These are phyloP conservation scores for Solea senegalensis DNA, from an alignment of 2,113 vertebrate species.

Conservation along the genomic window DNA sequence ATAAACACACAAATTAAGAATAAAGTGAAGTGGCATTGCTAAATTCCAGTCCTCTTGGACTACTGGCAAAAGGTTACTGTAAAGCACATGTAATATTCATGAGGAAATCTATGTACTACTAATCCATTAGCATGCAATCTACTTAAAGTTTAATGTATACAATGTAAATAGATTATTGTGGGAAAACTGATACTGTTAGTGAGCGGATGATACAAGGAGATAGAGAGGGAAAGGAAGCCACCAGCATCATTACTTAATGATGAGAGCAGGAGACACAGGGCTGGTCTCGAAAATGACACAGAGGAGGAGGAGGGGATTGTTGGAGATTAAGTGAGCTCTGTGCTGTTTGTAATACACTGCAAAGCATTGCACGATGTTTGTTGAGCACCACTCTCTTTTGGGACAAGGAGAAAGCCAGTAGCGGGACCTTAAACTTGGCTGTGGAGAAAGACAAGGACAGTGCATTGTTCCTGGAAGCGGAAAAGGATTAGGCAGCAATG, in stretches of 20 bases:
- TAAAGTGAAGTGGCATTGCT: background rate
- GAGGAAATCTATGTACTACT: conserved; percentile 26
- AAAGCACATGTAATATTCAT: conserved; percentile 52
- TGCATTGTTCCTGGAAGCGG: conserved; percentile 44
- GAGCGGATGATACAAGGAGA: conserved; percentile 5
- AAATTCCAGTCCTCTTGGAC: conserved; percentile 26
- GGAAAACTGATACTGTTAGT: conserved; percentile 39
- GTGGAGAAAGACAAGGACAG: conserved; percentile 24
- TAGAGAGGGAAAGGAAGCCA: conserved; percentile 37
- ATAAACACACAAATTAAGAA: background rate
- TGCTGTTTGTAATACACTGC: conserved; percentile 64
- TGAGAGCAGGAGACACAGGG: conserved; percentile 69
- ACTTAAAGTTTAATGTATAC: conserved; percentile 43
- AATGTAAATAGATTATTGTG: conserved; percentile 44
- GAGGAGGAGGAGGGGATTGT: conserved; percentile 75
- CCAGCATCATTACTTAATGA: conserved; percentile 66
- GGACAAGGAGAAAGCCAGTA: conserved; percentile 51
- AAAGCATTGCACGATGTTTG: conserved; percentile 71
- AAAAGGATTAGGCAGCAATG: conserved; percentile 56
- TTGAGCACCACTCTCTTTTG: conserved; percentile 61
- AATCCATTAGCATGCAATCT: conserved; percentile 43
- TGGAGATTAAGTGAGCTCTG: conserved; percentile 76
- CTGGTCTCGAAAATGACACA: conserved; percentile 68
- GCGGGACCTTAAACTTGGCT: conserved; percentile 55
- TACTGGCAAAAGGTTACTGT: conserved; percentile 32